These are phyloP conservation scores for Pteruthius melanotis DNA, from an alignment of 2,113 vertebrate genomes.

Conservation along the genomic window DNA sequence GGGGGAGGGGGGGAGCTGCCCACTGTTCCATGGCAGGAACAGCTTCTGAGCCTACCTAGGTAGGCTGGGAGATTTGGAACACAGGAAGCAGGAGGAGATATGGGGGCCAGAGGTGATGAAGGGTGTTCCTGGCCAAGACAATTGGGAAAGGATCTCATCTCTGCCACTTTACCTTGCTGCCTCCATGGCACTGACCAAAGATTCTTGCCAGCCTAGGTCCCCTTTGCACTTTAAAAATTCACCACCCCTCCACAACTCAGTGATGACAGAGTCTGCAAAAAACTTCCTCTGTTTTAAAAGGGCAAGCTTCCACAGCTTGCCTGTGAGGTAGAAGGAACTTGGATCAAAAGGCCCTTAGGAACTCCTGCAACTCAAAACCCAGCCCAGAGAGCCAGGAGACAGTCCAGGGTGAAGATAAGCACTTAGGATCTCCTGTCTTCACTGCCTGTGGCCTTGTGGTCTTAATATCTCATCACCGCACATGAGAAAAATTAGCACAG, in stretches of 20 bases:
- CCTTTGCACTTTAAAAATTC: background rate
- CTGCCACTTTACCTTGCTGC: accelerated
- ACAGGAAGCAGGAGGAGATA: background rate
- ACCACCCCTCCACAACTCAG: background rate
- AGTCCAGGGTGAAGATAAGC: background rate
- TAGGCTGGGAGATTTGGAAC: background rate
- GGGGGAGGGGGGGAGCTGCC: background rate
- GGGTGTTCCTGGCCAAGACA: background rate
- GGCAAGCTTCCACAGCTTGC: background rate
- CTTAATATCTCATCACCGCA: background rate
- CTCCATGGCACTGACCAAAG: background rate
- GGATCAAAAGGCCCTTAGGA: background rate
- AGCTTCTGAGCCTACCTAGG: background rate
- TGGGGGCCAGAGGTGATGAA: background rate
- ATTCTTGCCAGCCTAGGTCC: background rate
- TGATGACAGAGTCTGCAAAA: background rate
- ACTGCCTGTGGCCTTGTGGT: background rate
- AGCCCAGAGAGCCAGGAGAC: background rate
- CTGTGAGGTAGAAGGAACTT: background rate
- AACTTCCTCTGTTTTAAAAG: background rate
- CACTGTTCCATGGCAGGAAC: background rate
- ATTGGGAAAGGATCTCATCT: background rate
- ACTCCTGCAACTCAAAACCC: background rate
- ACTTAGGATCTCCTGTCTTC: background rate
- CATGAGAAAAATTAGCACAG: background rate